Evolutionary conservation across 2,113 vertebrate genomes (phyloP), one percentile per base, ranked within the genome.

Genomic region (Calonectris borealis): DNA sequence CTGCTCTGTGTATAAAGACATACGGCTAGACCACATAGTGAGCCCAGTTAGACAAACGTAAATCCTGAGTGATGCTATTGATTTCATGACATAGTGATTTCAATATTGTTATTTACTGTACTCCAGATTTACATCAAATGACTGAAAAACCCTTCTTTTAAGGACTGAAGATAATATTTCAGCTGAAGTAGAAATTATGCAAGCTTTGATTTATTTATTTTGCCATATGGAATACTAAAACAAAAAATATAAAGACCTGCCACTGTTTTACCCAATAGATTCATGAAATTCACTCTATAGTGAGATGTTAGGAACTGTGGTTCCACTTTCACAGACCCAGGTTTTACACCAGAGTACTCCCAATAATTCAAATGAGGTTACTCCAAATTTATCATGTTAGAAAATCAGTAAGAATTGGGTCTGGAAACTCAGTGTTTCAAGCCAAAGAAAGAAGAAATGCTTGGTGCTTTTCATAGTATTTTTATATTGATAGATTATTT

Each of bases 401-500:
- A 77, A 83, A 89, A 57, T 20, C 36, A 71, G 18, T 76, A 76
- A 62, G 77, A 83, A 44, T 26, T 38, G 5, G 13, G 9, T 75
- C 52, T 73, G 34, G 32, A 91, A 95, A 90, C 60, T 90, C 71
- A 75, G 69, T 88, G 48, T 97, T 97, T 96, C 89, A 86, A 96
- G 77, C 24, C 86, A 84, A 91, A 88, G 95, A 93, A 89, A 95
- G 48, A 75, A 87, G 55, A 87, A 88, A 71, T 55, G 31, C 61
- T 64, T 58, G 80, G 19, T 93, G 79, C 78, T 77, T 94, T 97
- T 92, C 75, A 77, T 40, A 49, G 34, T 82, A 81, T 70, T 97
- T 94, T 95, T 83, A 94, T 95, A 88, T 52, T 96, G 86, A 95
- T 94, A 88, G 73, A 95, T 92, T 72, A 38, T 86, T 82, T 98